A percentile compares a stretch with the other conserved stretches of the same genome.
These are phyloP conservation scores for Corynorhinus townsendii DNA, from an alignment of 2,113 vertebrate species.

Conservation along the genomic window DNA sequence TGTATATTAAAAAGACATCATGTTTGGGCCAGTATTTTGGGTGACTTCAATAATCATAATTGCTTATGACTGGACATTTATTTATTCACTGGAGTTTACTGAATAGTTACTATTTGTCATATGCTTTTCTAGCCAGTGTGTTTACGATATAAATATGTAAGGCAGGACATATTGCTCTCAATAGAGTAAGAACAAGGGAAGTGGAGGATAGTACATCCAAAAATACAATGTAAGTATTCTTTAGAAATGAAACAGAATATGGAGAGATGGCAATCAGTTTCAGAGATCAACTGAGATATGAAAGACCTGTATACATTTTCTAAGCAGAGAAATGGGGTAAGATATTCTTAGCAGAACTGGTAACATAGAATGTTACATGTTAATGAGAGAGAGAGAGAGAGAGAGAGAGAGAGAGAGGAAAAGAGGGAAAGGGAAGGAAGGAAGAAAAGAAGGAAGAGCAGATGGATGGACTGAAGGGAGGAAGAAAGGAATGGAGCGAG, in stretches of 20 bases:
- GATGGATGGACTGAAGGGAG: background rate
- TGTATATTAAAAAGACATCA: background rate
- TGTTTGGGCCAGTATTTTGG: background rate
- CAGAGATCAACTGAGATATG: background rate
- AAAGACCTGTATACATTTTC: background rate
- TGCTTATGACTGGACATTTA: background rate
- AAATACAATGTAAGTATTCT: background rate
- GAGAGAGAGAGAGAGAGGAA: no score
- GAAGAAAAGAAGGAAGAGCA: no score
- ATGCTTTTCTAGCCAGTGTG: background rate
- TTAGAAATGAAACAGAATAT: background rate
- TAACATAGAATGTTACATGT: background rate
- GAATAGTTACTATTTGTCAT: background rate
- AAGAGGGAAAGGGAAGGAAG: no score
- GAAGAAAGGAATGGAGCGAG: background rate
- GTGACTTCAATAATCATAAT: background rate
- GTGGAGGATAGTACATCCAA: background rate
- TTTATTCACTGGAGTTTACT: background rate
- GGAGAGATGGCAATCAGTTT: background rate
- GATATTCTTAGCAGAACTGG: background rate
- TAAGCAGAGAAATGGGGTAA: background rate
- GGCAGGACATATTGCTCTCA: background rate
- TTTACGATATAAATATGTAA: background rate
- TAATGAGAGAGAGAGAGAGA: background rate
- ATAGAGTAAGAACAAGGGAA: background rate